Conservation (phyloP, 2,797 vertebrate species). For the Peromyscus attwateri region DNA sequence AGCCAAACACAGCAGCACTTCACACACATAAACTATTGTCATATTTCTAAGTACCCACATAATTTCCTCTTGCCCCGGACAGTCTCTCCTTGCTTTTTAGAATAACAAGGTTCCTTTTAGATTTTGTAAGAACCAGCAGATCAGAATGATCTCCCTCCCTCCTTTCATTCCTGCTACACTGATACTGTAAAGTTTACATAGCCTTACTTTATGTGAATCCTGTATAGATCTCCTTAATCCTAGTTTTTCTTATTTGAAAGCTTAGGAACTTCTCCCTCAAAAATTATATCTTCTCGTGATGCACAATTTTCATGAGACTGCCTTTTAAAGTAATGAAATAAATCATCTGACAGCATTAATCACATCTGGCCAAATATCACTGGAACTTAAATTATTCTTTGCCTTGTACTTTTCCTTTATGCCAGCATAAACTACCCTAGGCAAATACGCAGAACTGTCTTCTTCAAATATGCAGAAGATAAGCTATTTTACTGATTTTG, state of each 20-base stretch:
- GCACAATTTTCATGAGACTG: background rate
- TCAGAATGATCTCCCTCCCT: background rate
- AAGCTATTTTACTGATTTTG: background rate
- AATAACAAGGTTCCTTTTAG: background rate
- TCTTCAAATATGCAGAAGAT: background rate
- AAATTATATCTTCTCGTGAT: background rate
- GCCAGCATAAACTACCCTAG: background rate
- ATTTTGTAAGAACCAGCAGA: background rate
- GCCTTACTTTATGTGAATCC: background rate
- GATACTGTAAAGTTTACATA: too few relatives aligned
- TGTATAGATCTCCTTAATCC: background rate
- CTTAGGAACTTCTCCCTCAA: background rate
- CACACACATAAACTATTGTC: background rate
- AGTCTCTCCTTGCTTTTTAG: background rate
- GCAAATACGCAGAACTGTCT: background rate
- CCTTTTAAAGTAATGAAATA: constrained; percentile 17
- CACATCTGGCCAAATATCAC: background rate
- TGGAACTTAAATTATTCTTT: constrained; percentile 7
- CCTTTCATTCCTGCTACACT: background rate
- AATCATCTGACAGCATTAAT: background rate
- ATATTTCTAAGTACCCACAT: background rate
- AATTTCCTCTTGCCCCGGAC: background rate
- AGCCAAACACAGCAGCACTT: background rate
- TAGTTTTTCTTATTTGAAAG: background rate
- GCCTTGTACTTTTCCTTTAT: background rate